Evolutionary conservation across 2,888 invertebrate species (phyloP).

Genomic region (Ophonus ardosiacus): DNA sequence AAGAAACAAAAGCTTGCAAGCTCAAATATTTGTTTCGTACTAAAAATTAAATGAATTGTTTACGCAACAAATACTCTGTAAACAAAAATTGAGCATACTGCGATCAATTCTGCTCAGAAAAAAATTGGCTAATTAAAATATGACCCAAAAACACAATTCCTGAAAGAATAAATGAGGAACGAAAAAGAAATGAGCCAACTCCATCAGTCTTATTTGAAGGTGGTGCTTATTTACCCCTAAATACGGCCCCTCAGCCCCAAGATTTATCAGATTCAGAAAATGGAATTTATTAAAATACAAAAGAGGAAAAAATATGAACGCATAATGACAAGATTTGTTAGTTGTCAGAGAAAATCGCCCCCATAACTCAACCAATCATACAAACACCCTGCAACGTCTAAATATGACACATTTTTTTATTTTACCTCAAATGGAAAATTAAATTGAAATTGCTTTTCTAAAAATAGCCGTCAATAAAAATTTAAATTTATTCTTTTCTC

Average conservation of each 20-base stretch:
- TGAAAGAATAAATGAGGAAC: neutral
- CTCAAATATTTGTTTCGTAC: neutral
- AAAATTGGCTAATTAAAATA: slow-evolving; percentile 8
- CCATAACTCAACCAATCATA: slow-evolving; percentile 8
- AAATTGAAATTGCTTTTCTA: slow-evolving; percentile 22
- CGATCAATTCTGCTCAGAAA: neutral
- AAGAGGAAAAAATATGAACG: slow-evolving; percentile 31
- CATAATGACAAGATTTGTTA: slow-evolving; percentile 36
- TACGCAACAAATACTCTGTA: neutral
- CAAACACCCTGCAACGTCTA: slow-evolving; percentile 2
- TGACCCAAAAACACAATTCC: neutral
- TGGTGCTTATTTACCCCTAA: slow-evolving; percentile 13
- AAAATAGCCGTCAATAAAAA: slow-evolving; percentile 1
- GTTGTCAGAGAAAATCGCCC: slow-evolving; percentile 12
- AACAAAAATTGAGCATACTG: neutral
- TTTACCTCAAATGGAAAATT: slow-evolving; percentile 14
- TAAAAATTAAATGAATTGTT: slow-evolving; percentile 18
- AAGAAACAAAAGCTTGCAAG: slow-evolving; percentile 1
- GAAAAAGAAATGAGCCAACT: neutral
- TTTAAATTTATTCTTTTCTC: neutral
- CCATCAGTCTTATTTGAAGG: slow-evolving; percentile 17
- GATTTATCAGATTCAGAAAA: slow-evolving; percentile 39
- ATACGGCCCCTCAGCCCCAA: neutral
- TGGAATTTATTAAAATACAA: slow-evolving; percentile 42
- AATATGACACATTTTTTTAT: slow-evolving; percentile 44